Percentiles rank a stretch among this genome's conserved stretches.
Conservation (phyloP, 2,797 vertebrate genomes). For the Euphonia xanthogaster region DNA sequence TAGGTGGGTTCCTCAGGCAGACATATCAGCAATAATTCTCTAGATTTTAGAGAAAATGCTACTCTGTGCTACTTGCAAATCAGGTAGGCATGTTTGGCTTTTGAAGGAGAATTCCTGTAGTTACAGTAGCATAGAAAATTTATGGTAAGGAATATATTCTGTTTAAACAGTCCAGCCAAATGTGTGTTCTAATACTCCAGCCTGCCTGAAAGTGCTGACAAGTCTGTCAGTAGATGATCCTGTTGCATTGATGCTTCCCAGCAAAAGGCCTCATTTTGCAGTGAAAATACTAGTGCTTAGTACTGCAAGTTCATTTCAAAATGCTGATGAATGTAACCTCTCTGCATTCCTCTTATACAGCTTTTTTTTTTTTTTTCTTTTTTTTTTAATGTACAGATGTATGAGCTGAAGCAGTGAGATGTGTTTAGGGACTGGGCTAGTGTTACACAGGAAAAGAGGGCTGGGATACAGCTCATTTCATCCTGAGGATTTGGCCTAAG, state of each 20-base stretch:
- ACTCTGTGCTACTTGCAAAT: neutral
- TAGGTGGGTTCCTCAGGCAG: neutral
- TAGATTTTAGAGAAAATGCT: neutral
- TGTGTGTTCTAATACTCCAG: neutral
- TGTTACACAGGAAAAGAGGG: neutral
- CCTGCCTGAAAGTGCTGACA: conserved; percentile 29
- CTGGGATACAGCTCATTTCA: neutral
- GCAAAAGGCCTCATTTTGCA: conserved; percentile 36
- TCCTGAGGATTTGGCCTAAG: neutral
- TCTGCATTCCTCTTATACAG: neutral
- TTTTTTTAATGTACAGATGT: neutral
- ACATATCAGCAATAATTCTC: neutral
- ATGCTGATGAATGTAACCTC: conserved; percentile 6
- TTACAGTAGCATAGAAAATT: neutral
- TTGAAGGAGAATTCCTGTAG: neutral
- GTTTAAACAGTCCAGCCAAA: neutral
- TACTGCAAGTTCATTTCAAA: conserved; percentile 40
- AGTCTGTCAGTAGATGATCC: neutral
- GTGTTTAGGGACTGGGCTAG: neutral
- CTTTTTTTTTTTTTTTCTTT: neutral
- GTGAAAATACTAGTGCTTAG: conserved; percentile 22
- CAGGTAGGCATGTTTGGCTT: neutral
- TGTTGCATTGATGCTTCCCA: conserved; percentile 36
- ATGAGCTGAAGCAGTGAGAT: neutral
- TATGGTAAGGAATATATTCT: neutral